phyloP scores from a whole-genome alignment of 2,888 invertebrate genomes.

The Drosophila antonietae region DNA sequence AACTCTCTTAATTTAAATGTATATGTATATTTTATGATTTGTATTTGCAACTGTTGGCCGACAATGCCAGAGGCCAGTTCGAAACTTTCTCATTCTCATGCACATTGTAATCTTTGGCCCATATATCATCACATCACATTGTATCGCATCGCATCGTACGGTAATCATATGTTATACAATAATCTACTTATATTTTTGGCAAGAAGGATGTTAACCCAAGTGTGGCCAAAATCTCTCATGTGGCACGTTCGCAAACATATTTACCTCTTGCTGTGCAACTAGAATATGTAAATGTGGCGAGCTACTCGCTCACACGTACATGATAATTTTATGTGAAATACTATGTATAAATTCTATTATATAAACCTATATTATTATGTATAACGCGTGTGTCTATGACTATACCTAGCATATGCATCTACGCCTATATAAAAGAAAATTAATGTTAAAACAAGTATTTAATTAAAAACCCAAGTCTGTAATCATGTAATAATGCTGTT shows the following conservation, averaged over 20 bases:
- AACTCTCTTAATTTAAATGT: conserved; percentile 31
- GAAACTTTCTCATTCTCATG: conserved; percentile 11
- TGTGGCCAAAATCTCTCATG: conserved; percentile 71
- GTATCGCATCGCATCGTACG: conserved; percentile 16
- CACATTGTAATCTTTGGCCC: conserved; percentile 49
- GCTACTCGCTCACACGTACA: conserved; percentile 48
- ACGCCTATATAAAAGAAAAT: conserved; percentile 50
- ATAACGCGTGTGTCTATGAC: conserved; percentile 39
- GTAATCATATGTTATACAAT: conserved; percentile 17
- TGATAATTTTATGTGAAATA: conserved; percentile 46
- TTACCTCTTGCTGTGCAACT: conserved; percentile 75
- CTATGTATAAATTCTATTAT: conserved; percentile 52
- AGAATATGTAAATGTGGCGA: conserved; percentile 56
- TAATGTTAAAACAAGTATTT: conserved; percentile 73
- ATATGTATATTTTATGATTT: conserved; percentile 12
- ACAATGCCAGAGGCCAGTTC: not conserved
- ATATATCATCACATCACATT: conserved; percentile 22
- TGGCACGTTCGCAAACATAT: conserved; percentile 65
- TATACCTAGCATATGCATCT: conserved; percentile 47
- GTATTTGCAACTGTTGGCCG: conserved; percentile 15
- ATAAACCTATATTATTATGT: conserved; percentile 32
- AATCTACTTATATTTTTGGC: conserved; percentile 50
- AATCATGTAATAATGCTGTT: conserved; percentile 38
- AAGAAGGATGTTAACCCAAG: conserved; percentile 45
- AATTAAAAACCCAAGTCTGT: conserved; percentile 72